Evolutionary conservation across 2,797 vertebrate genomes (phyloP).

Genomic region (Gadopsis marmoratus): DNA sequence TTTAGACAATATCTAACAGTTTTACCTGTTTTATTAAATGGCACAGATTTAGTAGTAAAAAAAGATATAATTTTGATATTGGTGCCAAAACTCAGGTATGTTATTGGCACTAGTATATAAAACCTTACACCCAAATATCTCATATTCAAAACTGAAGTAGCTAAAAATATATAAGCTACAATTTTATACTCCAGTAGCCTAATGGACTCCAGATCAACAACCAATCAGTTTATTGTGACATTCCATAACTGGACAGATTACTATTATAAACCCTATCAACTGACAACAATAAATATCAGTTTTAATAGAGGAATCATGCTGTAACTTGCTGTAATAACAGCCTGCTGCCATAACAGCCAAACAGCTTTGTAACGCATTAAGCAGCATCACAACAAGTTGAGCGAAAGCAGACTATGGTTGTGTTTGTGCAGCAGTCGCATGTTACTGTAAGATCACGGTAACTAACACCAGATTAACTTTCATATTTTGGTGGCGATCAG

Average conservation of each 20-base stretch:
- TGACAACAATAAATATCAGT: not conserved
- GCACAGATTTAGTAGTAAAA: not conserved
- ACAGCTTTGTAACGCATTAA: not conserved
- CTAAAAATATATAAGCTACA: not conserved
- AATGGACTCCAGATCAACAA: not conserved
- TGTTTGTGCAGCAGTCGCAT: not conserved
- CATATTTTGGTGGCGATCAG: not conserved
- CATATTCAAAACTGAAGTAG: not conserved
- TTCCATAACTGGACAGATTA: not conserved
- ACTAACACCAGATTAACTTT: not conserved
- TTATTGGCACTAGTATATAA: not conserved
- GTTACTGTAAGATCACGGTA: not conserved
- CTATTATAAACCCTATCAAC: not conserved
- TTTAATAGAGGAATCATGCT: rapidly evolving
- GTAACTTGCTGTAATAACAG: not conserved
- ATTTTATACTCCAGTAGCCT: no score
- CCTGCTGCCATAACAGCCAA: not conserved
- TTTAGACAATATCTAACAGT: not conserved
- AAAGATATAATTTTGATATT: not conserved
- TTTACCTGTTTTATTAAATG: no score
- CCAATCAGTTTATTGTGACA: not conserved
- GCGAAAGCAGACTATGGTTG: rapidly evolving
- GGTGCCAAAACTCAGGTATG: no score
- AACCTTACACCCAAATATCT: not conserved
- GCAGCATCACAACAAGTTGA: not conserved